Evolutionary conservation across 2,113 vertebrate species (phyloP), one percentile per base, ranked within the genome.

Genomic region (Dolichotis patagonum): DNA sequence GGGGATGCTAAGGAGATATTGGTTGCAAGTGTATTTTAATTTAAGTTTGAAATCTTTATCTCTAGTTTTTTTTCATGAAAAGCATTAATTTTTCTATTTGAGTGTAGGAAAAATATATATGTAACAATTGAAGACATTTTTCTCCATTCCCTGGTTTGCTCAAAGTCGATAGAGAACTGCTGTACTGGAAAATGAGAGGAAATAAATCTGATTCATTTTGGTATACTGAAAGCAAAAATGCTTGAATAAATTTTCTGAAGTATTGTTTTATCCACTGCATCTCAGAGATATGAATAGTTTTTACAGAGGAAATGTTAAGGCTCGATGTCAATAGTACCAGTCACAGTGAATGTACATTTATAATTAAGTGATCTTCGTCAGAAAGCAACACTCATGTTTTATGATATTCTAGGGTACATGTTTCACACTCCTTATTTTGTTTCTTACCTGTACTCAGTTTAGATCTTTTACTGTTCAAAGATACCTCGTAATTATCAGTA

Each of bases 161-260:
- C 14, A 87, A 94, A 95, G 30, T 89, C 38, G 41, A 49, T 19
- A 56, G 38, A 82, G 62, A 89, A 62, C 32, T 84, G 58, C 24
- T 94, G 0, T 93, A 54, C 24, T 93, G 46, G 52, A 83, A 97
- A 94, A 91, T 77, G 77, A 90, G 43, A 83, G n/a, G 17, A 77
- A 83, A 85, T 20, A 28, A 12, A 38, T 86, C 16, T 3, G 54
- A 86, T 91, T 87, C 84, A 60, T 9, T 89, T 84, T 73, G 91
- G 38, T 26, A 85, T 49, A 46, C 28, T 84, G 17, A 75, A 87
- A 84, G 84, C 67, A 85, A 75, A 89, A 88, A 71, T 46, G 56
- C 32, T 19, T 58, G n/a, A n/a, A 17, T 91, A 90, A 28, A 24
- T 94, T 92, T 96, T 83, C 49, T 52, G 60, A 69, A 49, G 19